These are phyloP conservation scores for Formicarius rufipectus DNA, from an alignment of 2,113 vertebrate genomes.

Conservation along the genomic window DNA sequence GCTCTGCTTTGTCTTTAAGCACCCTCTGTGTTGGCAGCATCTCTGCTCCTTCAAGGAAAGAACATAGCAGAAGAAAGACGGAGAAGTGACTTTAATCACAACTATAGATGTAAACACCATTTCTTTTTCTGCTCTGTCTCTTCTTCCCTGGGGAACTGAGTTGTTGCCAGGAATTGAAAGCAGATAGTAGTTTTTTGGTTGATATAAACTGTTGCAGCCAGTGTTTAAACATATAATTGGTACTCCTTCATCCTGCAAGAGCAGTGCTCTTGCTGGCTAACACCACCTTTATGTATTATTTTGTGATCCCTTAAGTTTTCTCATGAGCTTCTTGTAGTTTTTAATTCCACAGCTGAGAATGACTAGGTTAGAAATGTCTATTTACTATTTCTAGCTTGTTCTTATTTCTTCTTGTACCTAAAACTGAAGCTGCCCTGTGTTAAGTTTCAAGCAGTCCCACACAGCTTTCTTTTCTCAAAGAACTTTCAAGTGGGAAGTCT, in stretches of 20 bases:
- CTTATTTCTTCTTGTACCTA: not conserved
- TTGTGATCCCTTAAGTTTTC: not conserved
- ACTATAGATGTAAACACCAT: not conserved
- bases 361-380: not conserved
- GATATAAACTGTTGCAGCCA: not conserved
- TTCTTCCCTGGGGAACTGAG: not conserved
- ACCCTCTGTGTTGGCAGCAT: not conserved
- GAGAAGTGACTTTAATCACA: not conserved
- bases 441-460: not conserved
- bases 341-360: not conserved
- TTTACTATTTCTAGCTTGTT: not conserved
- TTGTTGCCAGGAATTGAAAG: constrained; percentile 2
- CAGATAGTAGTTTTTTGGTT: not conserved
- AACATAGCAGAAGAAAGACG: not conserved
- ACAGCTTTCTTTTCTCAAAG: not conserved
- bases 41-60: not conserved
- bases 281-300: not conserved
- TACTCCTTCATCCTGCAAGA: not conserved
- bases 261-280: not conserved
- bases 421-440: not conserved
- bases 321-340: constrained; percentile 7
- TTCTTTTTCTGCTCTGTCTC: not conserved
- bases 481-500: not conserved
- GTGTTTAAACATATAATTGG: not conserved
- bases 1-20: not conserved